Evolutionary conservation across 2,797 vertebrate species (phyloP).

Genomic region (Hypotaenidia okinawae): DNA sequence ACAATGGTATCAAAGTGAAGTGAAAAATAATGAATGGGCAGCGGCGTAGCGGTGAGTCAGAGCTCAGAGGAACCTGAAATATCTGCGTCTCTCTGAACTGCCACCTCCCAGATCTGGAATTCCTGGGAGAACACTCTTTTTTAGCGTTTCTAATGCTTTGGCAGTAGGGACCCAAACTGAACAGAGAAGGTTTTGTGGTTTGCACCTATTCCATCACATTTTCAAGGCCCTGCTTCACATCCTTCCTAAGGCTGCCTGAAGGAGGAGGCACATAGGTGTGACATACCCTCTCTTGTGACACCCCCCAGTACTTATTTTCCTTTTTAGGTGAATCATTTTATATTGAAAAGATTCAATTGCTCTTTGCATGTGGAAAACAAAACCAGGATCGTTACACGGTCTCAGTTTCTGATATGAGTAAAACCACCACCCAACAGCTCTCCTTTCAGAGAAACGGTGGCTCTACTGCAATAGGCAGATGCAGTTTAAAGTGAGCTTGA

Average conservation of each 20-base stretch:
- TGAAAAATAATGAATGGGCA: constrained; percentile 69
- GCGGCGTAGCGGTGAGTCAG: constrained; percentile 16
- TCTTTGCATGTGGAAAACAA: background rate
- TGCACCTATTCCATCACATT: background rate
- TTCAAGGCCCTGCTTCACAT: background rate
- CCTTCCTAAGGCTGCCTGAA: background rate
- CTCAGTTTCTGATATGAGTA: background rate
- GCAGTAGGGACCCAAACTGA: background rate
- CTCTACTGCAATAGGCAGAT: background rate
- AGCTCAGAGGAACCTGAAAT: constrained; percentile 16
- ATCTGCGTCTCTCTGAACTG: background rate
- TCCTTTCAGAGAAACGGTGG: background rate
- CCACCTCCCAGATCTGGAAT: background rate
- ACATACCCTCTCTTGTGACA: background rate
- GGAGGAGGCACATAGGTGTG: background rate
- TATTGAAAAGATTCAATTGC: background rate
- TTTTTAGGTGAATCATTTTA: background rate
- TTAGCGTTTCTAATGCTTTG: background rate
- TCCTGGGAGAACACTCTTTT: background rate
- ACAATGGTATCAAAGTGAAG: constrained; percentile 48
- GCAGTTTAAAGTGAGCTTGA: background rate
- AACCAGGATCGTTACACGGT: background rate
- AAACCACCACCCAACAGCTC: background rate
- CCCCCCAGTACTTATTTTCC: background rate
- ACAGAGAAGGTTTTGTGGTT: background rate